Conservation (phyloP, 64 coral and sea anemone genomes). For the Porites australiensis region DNA sequence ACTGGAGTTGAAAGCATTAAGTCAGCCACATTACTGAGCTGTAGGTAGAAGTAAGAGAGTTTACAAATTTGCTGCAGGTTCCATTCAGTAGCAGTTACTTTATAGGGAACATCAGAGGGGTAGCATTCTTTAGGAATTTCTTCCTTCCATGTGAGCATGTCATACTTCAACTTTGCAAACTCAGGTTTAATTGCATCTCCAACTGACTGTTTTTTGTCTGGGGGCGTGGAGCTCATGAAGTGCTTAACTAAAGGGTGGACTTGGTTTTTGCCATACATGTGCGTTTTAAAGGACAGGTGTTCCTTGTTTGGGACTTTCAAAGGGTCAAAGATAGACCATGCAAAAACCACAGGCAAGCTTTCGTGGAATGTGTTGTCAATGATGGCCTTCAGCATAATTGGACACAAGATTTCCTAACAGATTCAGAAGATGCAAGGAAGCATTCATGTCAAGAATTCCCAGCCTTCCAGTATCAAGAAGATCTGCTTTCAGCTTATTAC, state of each 20-base stretch:
- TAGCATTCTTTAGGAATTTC: conserved; percentile 25
- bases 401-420: conserved; percentile 32
- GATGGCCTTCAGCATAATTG: conserved; percentile 52
- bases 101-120: conserved; percentile 26
- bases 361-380: conserved; percentile 43
- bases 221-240: not conserved
- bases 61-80: conserved; percentile 35
- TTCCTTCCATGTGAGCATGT: conserved; percentile 43
- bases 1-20: conserved; percentile 37
- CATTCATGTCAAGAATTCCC: conserved; percentile 10
- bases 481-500: conserved; percentile 27
- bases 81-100: conserved; percentile 33
- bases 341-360: conserved; percentile 56
- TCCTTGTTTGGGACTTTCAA: conserved; percentile 42
- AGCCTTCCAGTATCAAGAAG: conserved; percentile 8
- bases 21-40: conserved; percentile 46
- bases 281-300: conserved; percentile 7
- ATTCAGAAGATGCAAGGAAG: not conserved
- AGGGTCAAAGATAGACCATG: conserved; percentile 43
- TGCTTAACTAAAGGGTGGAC: not conserved
- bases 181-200: conserved; percentile 29
- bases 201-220: not conserved
- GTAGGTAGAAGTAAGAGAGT: conserved; percentile 37
- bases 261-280: conserved; percentile 2
- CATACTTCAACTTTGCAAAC: conserved; percentile 58